Base-by-base conservation (phyloP, 2,888 invertebrate genomes). In the Temnothorax ravouxi region DNA sequence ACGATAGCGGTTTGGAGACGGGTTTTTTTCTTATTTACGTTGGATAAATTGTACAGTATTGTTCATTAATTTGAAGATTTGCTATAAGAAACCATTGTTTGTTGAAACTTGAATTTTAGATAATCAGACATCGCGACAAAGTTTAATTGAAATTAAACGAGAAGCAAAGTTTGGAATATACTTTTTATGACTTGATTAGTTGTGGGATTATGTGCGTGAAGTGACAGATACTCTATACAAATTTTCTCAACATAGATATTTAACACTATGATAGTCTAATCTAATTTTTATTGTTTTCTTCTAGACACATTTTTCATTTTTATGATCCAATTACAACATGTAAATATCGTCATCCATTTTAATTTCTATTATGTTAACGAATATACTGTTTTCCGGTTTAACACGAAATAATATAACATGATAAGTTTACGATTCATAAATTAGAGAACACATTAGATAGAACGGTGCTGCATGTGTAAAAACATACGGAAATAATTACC, bases 401-500 rank as follows among this genome's bases (percentile, higher is more conserved):
- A 56, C 44, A 56, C 54, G 15, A 69, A 77, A 56, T 77, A 69
- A 13, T 41, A 52, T 41, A 64, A 54, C 25, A 41, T 18, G 13
- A 56, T 77, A 69, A 56, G 21, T 11, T 69, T 69, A 29, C 54
- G n/a, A 56, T 54, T 67, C 9, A 25, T 29, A 29, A 80, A 50
- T 67, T 21, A 18, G 18, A 38, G 25, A 34, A 47, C 4, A 21
- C 15, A 47, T 76, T 52, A 34, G n/a, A 21, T 52, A 34, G n/a
- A 21, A 38, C 25, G 5, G 5, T 50, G 21, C 15, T 44, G 44
- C 25, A 80, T 79, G 34, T 59, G 18, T 47, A 47, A 47, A 38
- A 50, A 66, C n/a, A 41, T 56, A 80, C 34, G 79, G 72, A 80
- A 72, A 80, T 61, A 80, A 80, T 80, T 72, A 80, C 38, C 3